phyloP scores from a whole-genome alignment of 2,113 vertebrate species.

The Rafetus swinhoei region DNA sequence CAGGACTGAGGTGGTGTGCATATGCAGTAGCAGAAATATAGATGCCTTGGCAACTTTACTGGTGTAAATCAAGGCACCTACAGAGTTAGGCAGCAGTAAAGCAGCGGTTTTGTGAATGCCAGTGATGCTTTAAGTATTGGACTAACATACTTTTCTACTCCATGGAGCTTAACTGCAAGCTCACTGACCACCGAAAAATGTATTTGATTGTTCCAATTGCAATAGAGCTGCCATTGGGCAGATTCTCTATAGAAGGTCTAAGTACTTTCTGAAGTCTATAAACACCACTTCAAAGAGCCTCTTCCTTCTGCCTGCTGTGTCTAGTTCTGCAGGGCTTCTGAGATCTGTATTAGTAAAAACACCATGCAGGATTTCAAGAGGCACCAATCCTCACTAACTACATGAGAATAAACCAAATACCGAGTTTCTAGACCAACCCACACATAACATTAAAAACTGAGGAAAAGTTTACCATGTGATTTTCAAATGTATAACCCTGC shows the following conservation, averaged over 20 bases:
- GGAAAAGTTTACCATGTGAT: neutral
- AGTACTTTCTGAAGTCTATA: neutral
- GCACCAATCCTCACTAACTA: neutral
- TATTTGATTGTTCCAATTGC: neutral
- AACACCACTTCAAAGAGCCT: neutral
- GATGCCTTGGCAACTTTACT: neutral
- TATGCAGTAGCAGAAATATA: neutral
- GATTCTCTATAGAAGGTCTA: neutral
- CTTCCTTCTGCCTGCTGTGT: neutral
- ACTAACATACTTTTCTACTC: neutral
- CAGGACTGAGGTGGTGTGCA: neutral
- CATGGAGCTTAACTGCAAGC: neutral
- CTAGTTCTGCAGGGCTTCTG: neutral
- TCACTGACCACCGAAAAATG: neutral
- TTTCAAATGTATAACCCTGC: neutral
- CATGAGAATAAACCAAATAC: neutral
- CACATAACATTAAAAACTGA: neutral
- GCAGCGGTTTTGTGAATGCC: neutral
- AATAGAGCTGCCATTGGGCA: neutral
- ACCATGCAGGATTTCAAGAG: neutral
- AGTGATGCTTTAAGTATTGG: neutral
- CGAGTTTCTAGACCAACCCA: neutral
- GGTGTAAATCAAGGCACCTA: neutral
- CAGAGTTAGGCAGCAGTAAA: neutral
- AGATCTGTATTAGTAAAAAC: neutral